Evolutionary conservation across 2,888 invertebrate genomes (phyloP).

Genomic region (Mimumesa dahlbomi): DNA sequence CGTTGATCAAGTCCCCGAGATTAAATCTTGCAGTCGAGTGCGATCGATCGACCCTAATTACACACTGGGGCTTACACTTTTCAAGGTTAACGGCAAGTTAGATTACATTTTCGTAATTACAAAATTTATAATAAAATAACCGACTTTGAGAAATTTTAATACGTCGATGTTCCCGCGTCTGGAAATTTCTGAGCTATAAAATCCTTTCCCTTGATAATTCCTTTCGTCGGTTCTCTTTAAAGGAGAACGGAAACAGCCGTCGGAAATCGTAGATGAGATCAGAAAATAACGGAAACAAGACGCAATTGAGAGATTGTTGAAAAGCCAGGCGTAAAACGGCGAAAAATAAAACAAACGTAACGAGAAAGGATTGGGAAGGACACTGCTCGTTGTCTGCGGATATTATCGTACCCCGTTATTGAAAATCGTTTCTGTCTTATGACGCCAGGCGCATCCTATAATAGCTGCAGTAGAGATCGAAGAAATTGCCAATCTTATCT

Average conservation of each 20-base stretch:
- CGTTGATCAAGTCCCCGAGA: constrained; percentile 36
- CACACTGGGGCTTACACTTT: constrained; percentile 11
- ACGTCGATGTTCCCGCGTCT: too few species aligned
- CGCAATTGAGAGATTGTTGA: constrained; percentile 11
- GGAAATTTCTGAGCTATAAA: constrained; percentile 60
- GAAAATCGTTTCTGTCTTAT: constrained; percentile 58
- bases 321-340: constrained; percentile 6
- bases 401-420: constrained; percentile 49
- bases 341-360: not conserved
- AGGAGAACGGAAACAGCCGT: not conserved
- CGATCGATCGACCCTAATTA: constrained; percentile 45
- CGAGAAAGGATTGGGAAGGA: not conserved
- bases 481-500: constrained; percentile 50
- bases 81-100: constrained; percentile 15
- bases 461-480: constrained; percentile 36
- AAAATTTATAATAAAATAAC: too few species aligned
- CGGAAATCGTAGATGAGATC: not conserved
- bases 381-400: constrained; percentile 35
- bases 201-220: constrained; percentile 53
- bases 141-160: too few species aligned
- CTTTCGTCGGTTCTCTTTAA: constrained; percentile 35
- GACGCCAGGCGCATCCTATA: constrained; percentile 40
- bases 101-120: constrained; percentile 52
- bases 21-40: constrained; percentile 34
- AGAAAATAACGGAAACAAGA: not conserved